phyloP scores from a whole-genome alignment of 2,888 invertebrate species.

The Acanthosepion esculentum region DNA sequence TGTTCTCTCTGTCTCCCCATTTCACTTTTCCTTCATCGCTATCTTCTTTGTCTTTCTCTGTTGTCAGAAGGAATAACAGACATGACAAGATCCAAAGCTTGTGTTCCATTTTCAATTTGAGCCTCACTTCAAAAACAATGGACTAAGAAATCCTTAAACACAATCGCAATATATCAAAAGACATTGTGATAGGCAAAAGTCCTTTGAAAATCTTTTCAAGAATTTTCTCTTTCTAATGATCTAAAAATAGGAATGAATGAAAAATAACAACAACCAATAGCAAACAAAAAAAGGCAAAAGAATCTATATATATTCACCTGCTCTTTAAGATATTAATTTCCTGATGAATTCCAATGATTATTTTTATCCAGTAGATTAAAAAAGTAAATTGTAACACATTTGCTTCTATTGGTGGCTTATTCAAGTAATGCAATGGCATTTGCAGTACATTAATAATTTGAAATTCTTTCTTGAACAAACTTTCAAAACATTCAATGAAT shows the following conservation, averaged over 20 bases:
- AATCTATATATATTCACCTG: too few relatives aligned
- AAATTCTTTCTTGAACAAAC: too few relatives aligned
- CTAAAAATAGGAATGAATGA: not conserved
- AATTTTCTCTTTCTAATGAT: not conserved
- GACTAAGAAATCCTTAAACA: not conserved
- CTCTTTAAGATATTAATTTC: too few relatives aligned
- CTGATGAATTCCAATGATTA: too few relatives aligned
- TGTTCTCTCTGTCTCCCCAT: not conserved
- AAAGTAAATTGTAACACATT: too few relatives aligned
- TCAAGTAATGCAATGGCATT: too few relatives aligned
- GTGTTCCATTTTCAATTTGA: not conserved
- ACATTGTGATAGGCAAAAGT: not conserved
- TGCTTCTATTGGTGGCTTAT: too few relatives aligned
- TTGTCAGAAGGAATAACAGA: not conserved
- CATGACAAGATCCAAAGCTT: not conserved
- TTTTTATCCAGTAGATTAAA: too few relatives aligned
- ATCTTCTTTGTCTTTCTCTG: not conserved
- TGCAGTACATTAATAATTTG: too few relatives aligned
- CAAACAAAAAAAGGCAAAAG: too few relatives aligned
- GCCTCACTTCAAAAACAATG: not conserved
- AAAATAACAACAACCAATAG: not conserved
- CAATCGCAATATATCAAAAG: not conserved
- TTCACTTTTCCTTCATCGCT: not conserved
- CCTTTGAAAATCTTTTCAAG: not conserved
- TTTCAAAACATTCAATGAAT: too few relatives aligned